phyloP scores from a whole-genome alignment of 2,888 invertebrate species.

The Parascotia fuliginaria region DNA sequence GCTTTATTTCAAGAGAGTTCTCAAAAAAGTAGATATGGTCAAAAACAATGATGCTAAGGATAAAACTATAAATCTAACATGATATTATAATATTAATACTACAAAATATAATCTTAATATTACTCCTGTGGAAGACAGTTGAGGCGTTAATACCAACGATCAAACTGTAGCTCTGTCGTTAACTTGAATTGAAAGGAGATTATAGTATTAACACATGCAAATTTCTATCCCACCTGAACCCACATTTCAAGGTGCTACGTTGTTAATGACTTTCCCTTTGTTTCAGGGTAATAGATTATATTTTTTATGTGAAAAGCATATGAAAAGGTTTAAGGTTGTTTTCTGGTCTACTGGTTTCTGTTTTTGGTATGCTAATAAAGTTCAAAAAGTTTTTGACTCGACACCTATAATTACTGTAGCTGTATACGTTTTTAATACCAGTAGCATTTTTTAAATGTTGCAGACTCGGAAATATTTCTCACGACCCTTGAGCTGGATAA shows the following conservation, averaged over 20 bases:
- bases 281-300: conserved; percentile 8
- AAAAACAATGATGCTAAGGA: conserved; percentile 2
- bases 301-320: background rate
- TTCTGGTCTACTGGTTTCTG: too few species aligned
- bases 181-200: conserved; percentile 48
- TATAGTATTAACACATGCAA: conserved; percentile 49
- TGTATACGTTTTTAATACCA: too few species aligned
- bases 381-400: too few species aligned
- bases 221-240: conserved; percentile 40
- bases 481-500: too few species aligned
- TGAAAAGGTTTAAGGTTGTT: background rate
- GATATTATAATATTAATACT: conserved; percentile 36
- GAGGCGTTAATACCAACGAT: conserved; percentile 35
- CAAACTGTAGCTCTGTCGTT: conserved; percentile 43
- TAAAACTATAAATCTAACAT: conserved; percentile 21
- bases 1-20: too few species aligned
- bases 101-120: conserved; percentile 41
- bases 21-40: conserved; percentile 1
- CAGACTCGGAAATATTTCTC: too few species aligned
- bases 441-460: too few species aligned
- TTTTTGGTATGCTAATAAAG: too few species aligned
- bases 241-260: conserved; percentile 27
- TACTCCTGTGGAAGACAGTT: conserved; percentile 31
- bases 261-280: conserved; percentile 19
- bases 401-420: too few species aligned